Evolutionary conservation across 2,113 vertebrate species (phyloP), one percentile per base, ranked within the genome.

Genomic region (Eublepharis macularius): DNA sequence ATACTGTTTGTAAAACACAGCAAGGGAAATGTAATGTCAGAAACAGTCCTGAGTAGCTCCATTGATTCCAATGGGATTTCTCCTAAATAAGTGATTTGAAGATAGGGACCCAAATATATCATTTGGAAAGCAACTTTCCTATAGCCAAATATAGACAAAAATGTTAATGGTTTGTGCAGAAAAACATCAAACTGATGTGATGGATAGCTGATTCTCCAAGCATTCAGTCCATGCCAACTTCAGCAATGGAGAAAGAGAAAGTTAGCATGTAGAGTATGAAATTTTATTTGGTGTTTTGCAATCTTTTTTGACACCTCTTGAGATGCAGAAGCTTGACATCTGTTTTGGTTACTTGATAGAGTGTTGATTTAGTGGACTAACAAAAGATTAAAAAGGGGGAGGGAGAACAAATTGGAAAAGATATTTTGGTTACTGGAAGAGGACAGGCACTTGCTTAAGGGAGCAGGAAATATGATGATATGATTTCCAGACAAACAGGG

Each of bases 251-350:
- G 90, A 60, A 82, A 77, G 4, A 83, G 85, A 89, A 86, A 92
- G 43, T 49, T 90, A 43, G 45, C 14, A 83, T 79, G 60, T 68
- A 34, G 26, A 83, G 82, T 81, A 82, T 79, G 89, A 89, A 93
- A 92, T 89, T 75, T 70, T 86, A 47, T 72, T 91, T 89, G 82
- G 76, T 81, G 85, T 92, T 75, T 90, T 84, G 81, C 70, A 87
- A 80, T 29, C 3, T 80, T 80, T 74, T 80, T 51, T 86, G 77
- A 80, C 43, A 86, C 81, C 91, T 93, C 92, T 19, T 86, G 88
- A 91, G 93, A 87, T 91, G 94, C 88, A 57, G 70, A 91, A 92
- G 85, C 85, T 87, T 91, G 91, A 93, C 93, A 90, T 91, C 88
- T 92, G 88, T 87, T 94, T 91, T 91, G 89, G 76, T 92, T 94